phyloP scores from a whole-genome alignment of 2,888 invertebrate genomes.

The Acanthosepion pharaonis region DNA sequence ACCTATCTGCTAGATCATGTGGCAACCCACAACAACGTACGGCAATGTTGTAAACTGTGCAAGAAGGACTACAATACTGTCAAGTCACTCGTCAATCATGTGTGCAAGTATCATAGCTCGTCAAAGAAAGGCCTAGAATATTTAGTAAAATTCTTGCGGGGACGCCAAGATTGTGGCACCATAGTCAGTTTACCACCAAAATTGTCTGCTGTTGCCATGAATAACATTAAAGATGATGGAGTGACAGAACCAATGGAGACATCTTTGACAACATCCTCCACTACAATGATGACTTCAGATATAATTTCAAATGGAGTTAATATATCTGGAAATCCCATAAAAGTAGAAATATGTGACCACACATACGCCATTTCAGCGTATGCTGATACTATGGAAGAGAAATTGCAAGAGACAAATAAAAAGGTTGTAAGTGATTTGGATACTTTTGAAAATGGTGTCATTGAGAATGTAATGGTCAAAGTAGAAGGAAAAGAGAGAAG shows the following conservation, averaged over 20 bases:
- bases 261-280: background rate
- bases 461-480: constrained; percentile 45
- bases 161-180: constrained; percentile 61
- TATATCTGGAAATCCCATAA: background rate
- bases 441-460: background rate
- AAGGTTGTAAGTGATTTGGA: background rate
- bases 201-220: constrained; percentile 51
- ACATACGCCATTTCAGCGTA: background rate
- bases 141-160: constrained; percentile 61
- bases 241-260: background rate
- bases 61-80: constrained; percentile 71
- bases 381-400: background rate
- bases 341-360: background rate
- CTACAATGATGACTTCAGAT: background rate
- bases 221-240: background rate
- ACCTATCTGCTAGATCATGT: constrained; percentile 73
- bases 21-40: constrained; percentile 66
- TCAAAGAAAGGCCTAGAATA: constrained; percentile 64
- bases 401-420: background rate
- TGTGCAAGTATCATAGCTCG: constrained; percentile 68
- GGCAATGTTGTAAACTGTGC: constrained; percentile 70
- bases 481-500: background rate
- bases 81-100: constrained; percentile 73
- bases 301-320: background rate
- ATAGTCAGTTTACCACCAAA: constrained; percentile 68